phyloP scores from a whole-genome alignment of 1,140 invertebrate genomes.

The Danaus melanippus region DNA sequence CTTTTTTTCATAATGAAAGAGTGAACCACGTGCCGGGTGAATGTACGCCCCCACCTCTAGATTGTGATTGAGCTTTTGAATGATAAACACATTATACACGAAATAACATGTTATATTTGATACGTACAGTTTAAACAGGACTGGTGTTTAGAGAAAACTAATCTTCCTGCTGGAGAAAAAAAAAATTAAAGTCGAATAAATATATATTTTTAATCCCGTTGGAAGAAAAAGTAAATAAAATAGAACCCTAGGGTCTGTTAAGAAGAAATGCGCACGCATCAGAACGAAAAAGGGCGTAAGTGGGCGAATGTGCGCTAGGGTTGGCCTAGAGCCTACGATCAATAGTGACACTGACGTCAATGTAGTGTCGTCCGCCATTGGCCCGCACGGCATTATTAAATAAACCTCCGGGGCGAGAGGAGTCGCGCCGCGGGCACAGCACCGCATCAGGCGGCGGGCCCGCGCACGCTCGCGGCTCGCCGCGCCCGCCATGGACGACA shows the following conservation, averaged over 20 bases:
- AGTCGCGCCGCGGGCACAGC: slow-evolving; percentile 60
- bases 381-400: slow-evolving; percentile 62
- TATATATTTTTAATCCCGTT: neutral
- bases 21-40: slow-evolving; percentile 85
- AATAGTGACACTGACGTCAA: slow-evolving; percentile 64
- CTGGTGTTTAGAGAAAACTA: too few relatives aligned
- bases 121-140: too few relatives aligned
- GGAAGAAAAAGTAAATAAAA: slow-evolving; percentile 14
- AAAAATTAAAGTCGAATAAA: too few relatives aligned
- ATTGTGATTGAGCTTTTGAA: slow-evolving; percentile 39
- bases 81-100: neutral
- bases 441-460: slow-evolving; percentile 65
- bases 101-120: slow-evolving; percentile 1
- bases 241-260: slow-evolving; percentile 18
- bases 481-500: slow-evolving; percentile 79
- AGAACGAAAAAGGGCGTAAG: slow-evolving; percentile 27
- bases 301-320: slow-evolving; percentile 32
- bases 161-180: too few relatives aligned
- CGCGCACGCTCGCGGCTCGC: slow-evolving; percentile 51
- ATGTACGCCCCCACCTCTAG: slow-evolving; percentile 72
- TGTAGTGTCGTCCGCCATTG: slow-evolving; percentile 58
- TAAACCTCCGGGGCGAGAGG: slow-evolving; percentile 61
- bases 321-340: slow-evolving; percentile 40
- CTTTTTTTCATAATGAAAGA: slow-evolving; percentile 87
- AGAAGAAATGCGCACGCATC: slow-evolving; percentile 46